Evolutionary conservation across 2,888 invertebrate species (phyloP).

Genomic region (Hermaeophaga mercurialis): DNA sequence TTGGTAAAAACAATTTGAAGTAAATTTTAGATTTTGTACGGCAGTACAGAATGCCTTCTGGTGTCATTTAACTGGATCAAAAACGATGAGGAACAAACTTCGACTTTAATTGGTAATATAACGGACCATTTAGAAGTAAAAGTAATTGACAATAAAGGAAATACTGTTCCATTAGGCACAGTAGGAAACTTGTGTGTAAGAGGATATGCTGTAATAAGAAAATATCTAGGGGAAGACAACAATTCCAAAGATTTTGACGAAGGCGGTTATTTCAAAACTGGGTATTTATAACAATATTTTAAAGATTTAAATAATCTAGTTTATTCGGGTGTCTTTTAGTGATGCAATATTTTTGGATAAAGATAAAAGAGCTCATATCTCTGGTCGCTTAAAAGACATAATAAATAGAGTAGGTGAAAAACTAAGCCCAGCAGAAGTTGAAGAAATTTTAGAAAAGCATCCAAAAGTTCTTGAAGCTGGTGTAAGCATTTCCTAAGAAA

Average conservation of each 20-base stretch:
- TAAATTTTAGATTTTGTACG: constrained; percentile 67
- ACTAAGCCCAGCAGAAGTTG: constrained; percentile 82
- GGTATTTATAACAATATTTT: no score
- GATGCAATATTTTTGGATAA: no score
- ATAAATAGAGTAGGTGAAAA: constrained; percentile 84
- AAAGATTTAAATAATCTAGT: no score
- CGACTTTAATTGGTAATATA: constrained; percentile 63
- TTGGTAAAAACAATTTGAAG: no score
- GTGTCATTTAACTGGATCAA: constrained; percentile 62
- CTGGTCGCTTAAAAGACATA: constrained; percentile 79
- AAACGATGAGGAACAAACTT: no score
- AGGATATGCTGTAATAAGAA: constrained; percentile 81
- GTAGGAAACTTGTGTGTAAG: constrained; percentile 78
- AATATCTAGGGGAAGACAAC: constrained; percentile 75
- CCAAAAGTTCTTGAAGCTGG: constrained; percentile 75
- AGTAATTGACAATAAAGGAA: constrained; percentile 69
- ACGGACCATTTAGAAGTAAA: constrained; percentile 65
- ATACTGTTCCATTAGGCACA: constrained; percentile 70
- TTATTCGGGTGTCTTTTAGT: no score
- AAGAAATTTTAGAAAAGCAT: constrained; percentile 75
- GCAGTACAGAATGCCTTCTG: constrained; percentile 65
- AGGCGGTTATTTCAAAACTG: constrained; percentile 81
- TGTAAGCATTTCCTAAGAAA: constrained; percentile 61
- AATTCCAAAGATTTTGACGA: constrained; percentile 61
- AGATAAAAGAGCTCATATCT: constrained; percentile 72